Evolutionary conservation across 2,113 vertebrate genomes (phyloP).

Genomic region (Clarias gariepinus): DNA sequence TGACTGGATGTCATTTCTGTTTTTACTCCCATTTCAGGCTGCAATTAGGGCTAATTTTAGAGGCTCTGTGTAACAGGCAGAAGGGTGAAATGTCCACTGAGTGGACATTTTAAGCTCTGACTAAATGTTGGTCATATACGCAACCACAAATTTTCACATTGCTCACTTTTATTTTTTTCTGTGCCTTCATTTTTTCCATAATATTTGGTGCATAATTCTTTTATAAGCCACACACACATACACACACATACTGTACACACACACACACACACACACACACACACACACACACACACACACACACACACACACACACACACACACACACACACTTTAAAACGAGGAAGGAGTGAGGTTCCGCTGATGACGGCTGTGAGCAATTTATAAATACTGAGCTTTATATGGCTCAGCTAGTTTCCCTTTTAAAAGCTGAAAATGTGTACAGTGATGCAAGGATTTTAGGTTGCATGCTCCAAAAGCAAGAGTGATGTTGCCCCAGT

Average conservation of each 20-base stretch:
- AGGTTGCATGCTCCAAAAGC: constrained; percentile 5
- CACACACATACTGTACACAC: neutral
- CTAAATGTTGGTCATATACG: constrained; percentile 48
- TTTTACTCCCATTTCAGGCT: constrained; percentile 46
- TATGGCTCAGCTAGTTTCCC: neutral
- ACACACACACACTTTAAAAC: neutral
- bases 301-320: neutral
- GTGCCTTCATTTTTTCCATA: neutral
- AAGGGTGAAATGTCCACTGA: constrained; percentile 49
- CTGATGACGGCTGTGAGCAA: neutral
- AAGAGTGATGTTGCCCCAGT: constrained; percentile 24
- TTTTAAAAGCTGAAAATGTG: constrained; percentile 13
- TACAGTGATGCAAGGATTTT: constrained; percentile 21
- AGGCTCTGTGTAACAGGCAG: constrained; percentile 45
- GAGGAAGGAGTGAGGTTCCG: neutral
- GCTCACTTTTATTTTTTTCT: constrained; percentile 5
- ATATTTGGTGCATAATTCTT: constrained; percentile 15
- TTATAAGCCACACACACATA: neutral
- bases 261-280: neutral
- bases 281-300: neutral
- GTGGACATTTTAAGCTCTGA: constrained; percentile 49
- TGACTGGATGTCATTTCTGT: constrained; percentile 44
- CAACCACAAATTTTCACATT: constrained; percentile 42
- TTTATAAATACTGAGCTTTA: neutral
- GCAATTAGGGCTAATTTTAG: constrained; percentile 56